phyloP scores from a whole-genome alignment of 2,113 vertebrate species.

The Apodemus speciosus region DNA sequence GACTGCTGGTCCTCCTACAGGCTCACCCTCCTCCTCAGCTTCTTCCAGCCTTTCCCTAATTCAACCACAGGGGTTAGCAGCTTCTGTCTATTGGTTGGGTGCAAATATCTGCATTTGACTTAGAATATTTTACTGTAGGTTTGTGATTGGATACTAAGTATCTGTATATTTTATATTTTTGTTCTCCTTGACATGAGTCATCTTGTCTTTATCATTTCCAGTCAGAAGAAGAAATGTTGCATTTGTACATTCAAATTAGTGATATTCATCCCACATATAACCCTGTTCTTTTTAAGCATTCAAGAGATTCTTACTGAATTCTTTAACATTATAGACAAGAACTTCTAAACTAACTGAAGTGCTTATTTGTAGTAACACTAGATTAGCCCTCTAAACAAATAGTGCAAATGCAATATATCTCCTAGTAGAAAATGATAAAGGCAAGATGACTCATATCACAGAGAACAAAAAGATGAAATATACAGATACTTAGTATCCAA shows the following conservation, averaged over 20 bases:
- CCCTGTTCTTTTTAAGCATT: slow-evolving; percentile 26
- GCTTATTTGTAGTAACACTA: slow-evolving; percentile 11
- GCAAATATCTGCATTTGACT: neutral
- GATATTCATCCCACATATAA: neutral
- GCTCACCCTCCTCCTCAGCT: no score
- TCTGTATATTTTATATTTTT: slow-evolving; percentile 16
- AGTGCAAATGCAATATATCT: slow-evolving; percentile 4
- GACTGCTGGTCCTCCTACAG: no score
- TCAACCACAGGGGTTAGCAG: no score
- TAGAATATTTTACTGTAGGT: neutral
- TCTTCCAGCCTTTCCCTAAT: no score
- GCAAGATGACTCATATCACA: slow-evolving; percentile 25
- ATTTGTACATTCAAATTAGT: slow-evolving; percentile 6
- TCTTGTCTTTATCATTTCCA: slow-evolving; percentile 25
- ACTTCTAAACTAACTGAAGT: slow-evolving; percentile 14
- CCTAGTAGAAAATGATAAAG: neutral
- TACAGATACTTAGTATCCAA: neutral
- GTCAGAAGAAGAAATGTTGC: neutral
- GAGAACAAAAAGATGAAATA: neutral
- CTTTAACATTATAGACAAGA: neutral
- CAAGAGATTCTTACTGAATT: neutral
- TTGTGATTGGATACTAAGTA: neutral
- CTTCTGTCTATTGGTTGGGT: no score
- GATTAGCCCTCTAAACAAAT: slow-evolving; percentile 22
- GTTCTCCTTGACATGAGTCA: neutral